Evolutionary conservation across 1,140 invertebrate species (phyloP).

Genomic region (Bombus confusus): DNA sequence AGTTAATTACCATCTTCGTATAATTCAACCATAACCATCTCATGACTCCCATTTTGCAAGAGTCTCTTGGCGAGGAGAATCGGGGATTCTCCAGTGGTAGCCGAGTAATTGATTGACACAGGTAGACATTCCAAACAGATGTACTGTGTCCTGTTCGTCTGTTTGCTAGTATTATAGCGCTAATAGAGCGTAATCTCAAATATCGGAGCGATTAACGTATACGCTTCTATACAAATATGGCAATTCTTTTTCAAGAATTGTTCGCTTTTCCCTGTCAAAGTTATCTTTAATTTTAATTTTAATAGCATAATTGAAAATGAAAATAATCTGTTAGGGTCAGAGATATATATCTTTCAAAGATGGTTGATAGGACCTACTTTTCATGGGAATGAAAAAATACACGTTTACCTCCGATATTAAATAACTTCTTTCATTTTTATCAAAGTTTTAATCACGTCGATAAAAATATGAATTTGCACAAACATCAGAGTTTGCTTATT

Average conservation of each 20-base stretch:
- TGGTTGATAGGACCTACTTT: not conserved
- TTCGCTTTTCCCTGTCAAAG: too few relatives aligned
- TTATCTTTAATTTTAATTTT: too few relatives aligned
- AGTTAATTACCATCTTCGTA: slow-evolving; percentile 64
- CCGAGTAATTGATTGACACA: slow-evolving; percentile 23
- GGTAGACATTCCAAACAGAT: not conserved
- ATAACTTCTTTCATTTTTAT: too few relatives aligned
- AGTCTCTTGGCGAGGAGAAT: slow-evolving; percentile 12
- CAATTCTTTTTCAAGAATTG: not conserved
- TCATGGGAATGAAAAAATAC: not conserved
- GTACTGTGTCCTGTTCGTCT: not conserved
- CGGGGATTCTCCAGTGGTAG: slow-evolving; percentile 24
- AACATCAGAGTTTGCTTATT: too few relatives aligned
- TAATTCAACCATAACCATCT: slow-evolving; percentile 45
- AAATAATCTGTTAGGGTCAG: too few relatives aligned
- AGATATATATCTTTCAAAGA: not conserved
- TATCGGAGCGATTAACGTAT: not conserved
- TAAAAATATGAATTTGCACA: too few relatives aligned
- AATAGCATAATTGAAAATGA: not conserved
- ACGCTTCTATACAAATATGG: not conserved
- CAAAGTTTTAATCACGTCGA: too few relatives aligned
- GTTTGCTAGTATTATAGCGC: not conserved
- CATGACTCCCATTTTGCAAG: slow-evolving; percentile 12
- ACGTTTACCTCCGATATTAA: not conserved
- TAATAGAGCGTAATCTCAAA: not conserved